Conservation (phyloP, 2,888 invertebrate species). For the Drosophila nr. fundita region DNA sequence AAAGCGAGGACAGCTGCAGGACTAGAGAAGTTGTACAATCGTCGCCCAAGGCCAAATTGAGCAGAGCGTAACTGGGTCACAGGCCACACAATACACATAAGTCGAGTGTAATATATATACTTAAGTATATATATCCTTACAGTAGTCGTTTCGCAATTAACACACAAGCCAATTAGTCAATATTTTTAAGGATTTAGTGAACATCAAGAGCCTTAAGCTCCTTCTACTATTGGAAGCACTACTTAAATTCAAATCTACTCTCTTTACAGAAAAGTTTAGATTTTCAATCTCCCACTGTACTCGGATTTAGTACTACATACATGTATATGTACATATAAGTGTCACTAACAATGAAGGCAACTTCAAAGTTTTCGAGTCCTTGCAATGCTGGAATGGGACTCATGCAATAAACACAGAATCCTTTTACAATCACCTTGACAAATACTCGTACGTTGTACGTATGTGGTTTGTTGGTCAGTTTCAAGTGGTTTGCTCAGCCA, state of each 20-base stretch:
- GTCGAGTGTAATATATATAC: slow-evolving; percentile 9
- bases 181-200: neutral
- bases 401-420: slow-evolving; percentile 74
- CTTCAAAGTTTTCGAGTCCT: slow-evolving; percentile 41
- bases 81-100: slow-evolving; percentile 43
- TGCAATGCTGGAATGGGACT: slow-evolving; percentile 62
- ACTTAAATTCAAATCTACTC: neutral
- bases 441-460: slow-evolving; percentile 34
- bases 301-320: neutral
- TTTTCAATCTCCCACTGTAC: neutral
- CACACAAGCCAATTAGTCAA: neutral
- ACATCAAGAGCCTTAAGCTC: neutral
- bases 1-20: slow-evolving; percentile 70
- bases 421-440: slow-evolving; percentile 70
- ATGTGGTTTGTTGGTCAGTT: slow-evolving; percentile 43
- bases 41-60: slow-evolving; percentile 69
- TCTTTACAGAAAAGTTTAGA: neutral
- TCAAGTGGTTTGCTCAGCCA: slow-evolving; percentile 66
- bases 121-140: neutral
- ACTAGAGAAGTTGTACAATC: slow-evolving; percentile 63
- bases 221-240: neutral
- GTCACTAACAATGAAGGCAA: slow-evolving; percentile 30
- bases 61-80: slow-evolving; percentile 53
- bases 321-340: slow-evolving; percentile 42
- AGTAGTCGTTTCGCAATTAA: neutral